Evolutionary conservation across 2,113 vertebrate species (phyloP).

Genomic region (Lichenostomus cassidix): DNA sequence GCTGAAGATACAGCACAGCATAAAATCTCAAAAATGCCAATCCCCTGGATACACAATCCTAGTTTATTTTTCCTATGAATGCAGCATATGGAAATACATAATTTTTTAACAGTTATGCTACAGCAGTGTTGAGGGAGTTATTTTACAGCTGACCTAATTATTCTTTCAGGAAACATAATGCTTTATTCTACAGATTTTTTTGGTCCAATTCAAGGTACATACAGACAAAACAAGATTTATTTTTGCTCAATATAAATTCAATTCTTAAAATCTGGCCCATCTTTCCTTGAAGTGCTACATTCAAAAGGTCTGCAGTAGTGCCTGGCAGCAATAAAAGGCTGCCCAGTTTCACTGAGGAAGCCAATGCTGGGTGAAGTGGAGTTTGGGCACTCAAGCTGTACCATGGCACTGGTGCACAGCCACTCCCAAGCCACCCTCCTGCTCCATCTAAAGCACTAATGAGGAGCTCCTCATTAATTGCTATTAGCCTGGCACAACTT

Average conservation of each 20-base stretch:
- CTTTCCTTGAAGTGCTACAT: neutral
- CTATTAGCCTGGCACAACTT: neutral
- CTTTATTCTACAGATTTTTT: neutral
- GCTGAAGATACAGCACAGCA: neutral
- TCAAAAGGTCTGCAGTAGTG: neutral
- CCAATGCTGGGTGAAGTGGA: neutral
- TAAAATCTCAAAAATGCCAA: neutral
- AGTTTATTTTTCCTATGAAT: neutral
- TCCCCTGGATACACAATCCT: neutral
- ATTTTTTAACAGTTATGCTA: neutral
- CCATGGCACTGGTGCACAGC: neutral
- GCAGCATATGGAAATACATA: neutral
- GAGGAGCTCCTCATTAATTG: neutral
- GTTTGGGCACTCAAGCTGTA: neutral
- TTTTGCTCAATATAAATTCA: neutral
- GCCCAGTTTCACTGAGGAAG: neutral
- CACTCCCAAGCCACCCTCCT: neutral
- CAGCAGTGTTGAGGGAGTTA: neutral
- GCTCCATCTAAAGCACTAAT: neutral
- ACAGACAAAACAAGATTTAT: neutral
- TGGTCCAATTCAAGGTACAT: rapidly evolving
- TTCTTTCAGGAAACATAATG: neutral
- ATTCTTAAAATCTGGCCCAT: neutral
- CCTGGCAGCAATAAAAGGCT: neutral
- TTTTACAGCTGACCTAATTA: neutral